A percentile compares a stretch with the other conserved stretches of the same genome.
Conservation (phyloP, 92 coral and sea anemone species). For the Blastomussa wellsi region DNA sequence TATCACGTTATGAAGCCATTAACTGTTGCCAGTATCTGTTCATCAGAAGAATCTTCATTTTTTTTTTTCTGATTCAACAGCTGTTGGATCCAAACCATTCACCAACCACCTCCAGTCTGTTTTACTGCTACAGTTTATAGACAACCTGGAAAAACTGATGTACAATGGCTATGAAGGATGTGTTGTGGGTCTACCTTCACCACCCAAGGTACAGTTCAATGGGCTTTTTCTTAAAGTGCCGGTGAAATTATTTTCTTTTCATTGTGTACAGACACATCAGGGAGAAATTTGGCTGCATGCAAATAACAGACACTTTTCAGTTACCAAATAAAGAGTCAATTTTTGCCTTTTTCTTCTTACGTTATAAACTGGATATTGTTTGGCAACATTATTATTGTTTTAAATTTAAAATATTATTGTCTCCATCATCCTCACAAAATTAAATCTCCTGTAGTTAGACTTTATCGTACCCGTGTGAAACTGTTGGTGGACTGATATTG, state of each 20-base stretch:
- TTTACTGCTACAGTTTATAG: constrained; percentile 90
- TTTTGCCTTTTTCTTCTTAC: no score
- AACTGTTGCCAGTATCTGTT: no score
- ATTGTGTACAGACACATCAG: no score
- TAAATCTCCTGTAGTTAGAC: not conserved
- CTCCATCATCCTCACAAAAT: not conserved
- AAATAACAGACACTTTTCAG: no score
- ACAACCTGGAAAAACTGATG: constrained; percentile 94
- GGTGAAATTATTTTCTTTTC: no score
- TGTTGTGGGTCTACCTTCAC: constrained; percentile 92
- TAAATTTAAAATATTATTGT: no score
- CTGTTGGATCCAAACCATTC: constrained; percentile 65
- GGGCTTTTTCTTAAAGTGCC: no score
- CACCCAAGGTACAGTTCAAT: constrained; percentile 80
- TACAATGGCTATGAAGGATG: constrained; percentile 98
- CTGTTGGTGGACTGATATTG: not conserved
- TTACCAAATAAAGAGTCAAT: no score
- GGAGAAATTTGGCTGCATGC: no score
- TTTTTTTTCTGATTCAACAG: constrained; percentile 31
- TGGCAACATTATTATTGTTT: not conserved
- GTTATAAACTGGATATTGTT: not conserved
- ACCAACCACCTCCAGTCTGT: constrained; percentile 77
- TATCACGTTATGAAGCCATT: no score
- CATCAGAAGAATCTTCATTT: no score
- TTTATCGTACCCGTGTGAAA: not conserved